Base-by-base conservation (phyloP, 2,888 invertebrate genomes). In the Byasa hedistus region DNA sequence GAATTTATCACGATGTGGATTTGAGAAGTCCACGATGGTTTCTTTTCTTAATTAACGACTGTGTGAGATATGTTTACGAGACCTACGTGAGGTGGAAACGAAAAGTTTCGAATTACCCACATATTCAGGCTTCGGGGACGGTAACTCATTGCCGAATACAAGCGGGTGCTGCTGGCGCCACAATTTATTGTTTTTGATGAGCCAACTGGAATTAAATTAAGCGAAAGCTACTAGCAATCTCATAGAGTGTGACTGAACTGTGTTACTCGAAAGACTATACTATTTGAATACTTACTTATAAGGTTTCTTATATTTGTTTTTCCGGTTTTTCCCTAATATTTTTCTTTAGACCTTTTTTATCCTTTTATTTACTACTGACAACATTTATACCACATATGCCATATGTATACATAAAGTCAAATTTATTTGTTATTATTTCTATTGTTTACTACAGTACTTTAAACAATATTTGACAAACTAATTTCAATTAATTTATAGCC, bases 11-110 rank as follows among this genome's bases (percentile, higher is more conserved):
- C n/a, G 52, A 44, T 19, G 61, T 59, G 48, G 55, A 56, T 67
- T 67, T 64, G 63, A 55, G 56, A 67, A 63, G 55, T 66, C 63
- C 58, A 44, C 55, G 23, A 15, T 21, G 55, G 59, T 63, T 63
- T 61, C 60, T 55, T 44, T 32, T 65, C 61, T 65, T 65, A 65
- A 65, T 66, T 67, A 67, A 63, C 59, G 67, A 59, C 55, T 27
- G 48, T 36, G 55, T 51, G 67, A 60, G 67, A 67, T 64, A 22
- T 67, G 64, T 67, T 67, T 67, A 67, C 64, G 67, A 61, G 32
- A 60, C 36, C 7, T 56, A 67, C 67, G 67, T 67, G 63, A 60
- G n/a, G 39, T 58, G 64, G 60, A 55, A 59, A 36, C 32, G 59
- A 60, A 67, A 55, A 59, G 55, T n/a, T 48, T 36, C 39, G 60